phyloP scores from a whole-genome alignment of 2,888 invertebrate genomes.

The Eudemis profundana region DNA sequence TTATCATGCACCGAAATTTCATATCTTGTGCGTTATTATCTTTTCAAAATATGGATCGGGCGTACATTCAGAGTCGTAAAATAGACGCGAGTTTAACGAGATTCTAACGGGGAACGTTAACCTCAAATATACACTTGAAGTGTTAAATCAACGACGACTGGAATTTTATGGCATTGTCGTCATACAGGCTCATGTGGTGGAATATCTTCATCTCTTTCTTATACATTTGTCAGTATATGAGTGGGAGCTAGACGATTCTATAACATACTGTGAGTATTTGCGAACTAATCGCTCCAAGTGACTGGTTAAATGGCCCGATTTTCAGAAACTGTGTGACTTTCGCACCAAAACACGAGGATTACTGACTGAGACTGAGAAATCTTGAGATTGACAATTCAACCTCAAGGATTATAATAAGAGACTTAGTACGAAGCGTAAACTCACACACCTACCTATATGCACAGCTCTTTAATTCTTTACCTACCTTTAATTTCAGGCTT shows the following conservation, averaged over 20 bases:
- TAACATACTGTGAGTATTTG: too few relatives aligned
- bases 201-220: background rate
- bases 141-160: constrained; percentile 18
- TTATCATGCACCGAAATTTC: constrained; percentile 54
- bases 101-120: constrained; percentile 36
- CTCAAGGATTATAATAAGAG: too few relatives aligned
- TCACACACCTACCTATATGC: too few relatives aligned
- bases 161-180: constrained; percentile 23
- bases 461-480: too few relatives aligned
- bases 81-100: constrained; percentile 49
- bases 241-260: too few relatives aligned
- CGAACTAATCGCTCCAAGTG: too few relatives aligned
- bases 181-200: background rate
- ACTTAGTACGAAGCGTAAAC: too few relatives aligned
- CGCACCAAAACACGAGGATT: too few relatives aligned
- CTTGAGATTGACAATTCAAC: too few relatives aligned
- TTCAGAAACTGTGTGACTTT: too few relatives aligned
- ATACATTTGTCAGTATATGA: background rate
- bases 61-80: constrained; percentile 50
- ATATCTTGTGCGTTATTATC: constrained; percentile 59
- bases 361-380: too few relatives aligned
- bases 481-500: too few relatives aligned
- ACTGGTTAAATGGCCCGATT: background rate
- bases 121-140: constrained; percentile 27
- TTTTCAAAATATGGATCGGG: constrained; percentile 64